A percentile compares a stretch with the other conserved stretches of the same genome.
Conservation (phyloP, 2,888 invertebrate genomes). For the Brachypalpus laphriformis region DNA sequence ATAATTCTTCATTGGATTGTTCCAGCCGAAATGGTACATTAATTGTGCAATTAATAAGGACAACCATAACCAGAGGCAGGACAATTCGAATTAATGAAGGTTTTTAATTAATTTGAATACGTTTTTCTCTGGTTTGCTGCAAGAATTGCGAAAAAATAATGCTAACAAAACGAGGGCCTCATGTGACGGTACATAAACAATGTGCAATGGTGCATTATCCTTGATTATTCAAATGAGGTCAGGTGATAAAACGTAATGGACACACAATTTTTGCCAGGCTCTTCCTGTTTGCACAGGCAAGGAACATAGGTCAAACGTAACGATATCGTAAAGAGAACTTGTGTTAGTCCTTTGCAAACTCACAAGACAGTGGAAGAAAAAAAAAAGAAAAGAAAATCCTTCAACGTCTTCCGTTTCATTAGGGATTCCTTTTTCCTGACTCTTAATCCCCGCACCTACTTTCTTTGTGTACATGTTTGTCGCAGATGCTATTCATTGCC, state of each 20-base stretch:
- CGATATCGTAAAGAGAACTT: slow-evolving; percentile 48
- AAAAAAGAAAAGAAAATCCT: slow-evolving; percentile 23
- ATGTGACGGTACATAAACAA: slow-evolving; percentile 37
- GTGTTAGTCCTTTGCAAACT: slow-evolving; percentile 33
- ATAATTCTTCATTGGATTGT: background rate
- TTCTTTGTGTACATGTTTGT: slow-evolving; percentile 35
- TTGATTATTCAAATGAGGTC: slow-evolving; percentile 64
- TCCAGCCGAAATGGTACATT: background rate
- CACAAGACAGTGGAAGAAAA: background rate
- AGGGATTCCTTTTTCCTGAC: slow-evolving; percentile 51
- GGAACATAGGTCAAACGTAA: slow-evolving; percentile 64
- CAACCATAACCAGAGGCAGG: background rate
- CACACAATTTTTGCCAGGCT: slow-evolving; percentile 24
- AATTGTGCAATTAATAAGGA: slow-evolving; percentile 1
- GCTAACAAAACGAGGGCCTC: background rate
- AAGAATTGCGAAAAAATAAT: background rate
- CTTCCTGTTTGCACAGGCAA: background rate
- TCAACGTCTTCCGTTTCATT: slow-evolving; percentile 65
- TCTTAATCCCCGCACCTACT: slow-evolving; percentile 32
- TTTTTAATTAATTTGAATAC: slow-evolving; percentile 6
- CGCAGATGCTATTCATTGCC: slow-evolving; percentile 69
- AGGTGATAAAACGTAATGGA: slow-evolving; percentile 65
- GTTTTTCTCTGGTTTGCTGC: background rate
- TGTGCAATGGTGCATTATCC: slow-evolving; percentile 56
- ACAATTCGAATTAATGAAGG: background rate